Base-by-base conservation (phyloP, 2,888 invertebrate species). In the Mellilla xanthometata region DNA sequence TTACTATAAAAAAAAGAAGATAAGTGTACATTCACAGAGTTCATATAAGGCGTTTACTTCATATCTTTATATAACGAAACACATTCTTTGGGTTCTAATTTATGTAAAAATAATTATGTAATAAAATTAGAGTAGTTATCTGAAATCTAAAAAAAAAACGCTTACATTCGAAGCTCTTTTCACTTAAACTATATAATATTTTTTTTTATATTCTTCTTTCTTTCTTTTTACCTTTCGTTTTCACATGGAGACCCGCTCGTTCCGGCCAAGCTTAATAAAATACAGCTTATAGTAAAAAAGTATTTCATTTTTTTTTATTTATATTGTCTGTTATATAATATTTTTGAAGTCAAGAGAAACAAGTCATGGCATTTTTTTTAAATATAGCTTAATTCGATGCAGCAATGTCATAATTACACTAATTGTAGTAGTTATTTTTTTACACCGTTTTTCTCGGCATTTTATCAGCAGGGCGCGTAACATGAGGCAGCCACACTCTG, bases 41-140 rank as follows among this genome's bases (percentile, higher is more conserved):
- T n/a, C n/a, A n/a, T 15, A 15, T 15, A 15, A 15, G 15, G 2
- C 5, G 15, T 15, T 5, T 19, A 19, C 6, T 12, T n/a, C 13
- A n/a, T 15, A 15, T 42, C 19, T 19, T 19, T 19, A 19, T 6
- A 31, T 27, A 12, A 9, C n/a, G n/a, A 11, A 13, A 31, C 15
- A 22, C 35, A 9, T 19, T 43, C 36, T 43, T 36, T 43, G 42
- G 42, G 42, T 32, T 36, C 26, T 38, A 38, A 30, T 10, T 22
- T 22, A 9, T 31, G 22, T 24, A 9, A 30, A 28, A 22, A 26
- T 33, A 22, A 22, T 28, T 19, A 12, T 19, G 2, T 27, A 13
- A 28, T 22, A 24, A 27, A 29, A 35, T 23, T 11, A 29, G 11
- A 13, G 10, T 24, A 29, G 28, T 22, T 23, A 15, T n/a, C 23